phyloP scores from a whole-genome alignment of 2,797 vertebrate genomes.

The Cuniculus paca region DNA sequence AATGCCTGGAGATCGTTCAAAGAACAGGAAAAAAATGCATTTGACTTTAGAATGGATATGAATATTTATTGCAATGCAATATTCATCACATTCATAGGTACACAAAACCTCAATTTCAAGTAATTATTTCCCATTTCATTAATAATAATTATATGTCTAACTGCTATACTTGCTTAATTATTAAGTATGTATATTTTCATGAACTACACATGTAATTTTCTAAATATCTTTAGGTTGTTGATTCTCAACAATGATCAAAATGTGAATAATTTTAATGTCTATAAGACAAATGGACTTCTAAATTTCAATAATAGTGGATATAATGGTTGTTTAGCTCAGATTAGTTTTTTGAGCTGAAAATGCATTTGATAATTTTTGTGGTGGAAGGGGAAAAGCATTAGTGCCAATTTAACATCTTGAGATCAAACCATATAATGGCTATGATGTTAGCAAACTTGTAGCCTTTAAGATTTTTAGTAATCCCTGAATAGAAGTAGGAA shows the following conservation, averaged over 20 bases:
- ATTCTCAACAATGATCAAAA: background rate
- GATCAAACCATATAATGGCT: background rate
- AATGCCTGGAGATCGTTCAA: background rate
- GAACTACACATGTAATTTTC: background rate
- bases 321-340: background rate
- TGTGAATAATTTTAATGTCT: background rate
- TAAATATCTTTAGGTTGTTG: conserved; percentile 28
- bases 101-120: background rate
- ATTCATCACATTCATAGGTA: background rate
- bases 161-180: background rate
- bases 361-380: background rate
- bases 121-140: conserved; percentile 57
- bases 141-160: background rate
- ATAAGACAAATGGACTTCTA: background rate
- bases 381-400: background rate
- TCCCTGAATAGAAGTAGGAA: background rate
- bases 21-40: background rate
- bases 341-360: conserved; percentile 10
- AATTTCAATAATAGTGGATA: background rate
- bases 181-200: background rate
- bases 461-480: background rate
- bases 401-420: background rate
- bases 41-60: background rate
- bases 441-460: background rate
- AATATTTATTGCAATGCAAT: background rate